Percentiles rank a stretch among this genome's conserved stretches.
phyloP scores from a whole-genome alignment of 2,888 invertebrate genomes.

The Nomada hirtipes region DNA sequence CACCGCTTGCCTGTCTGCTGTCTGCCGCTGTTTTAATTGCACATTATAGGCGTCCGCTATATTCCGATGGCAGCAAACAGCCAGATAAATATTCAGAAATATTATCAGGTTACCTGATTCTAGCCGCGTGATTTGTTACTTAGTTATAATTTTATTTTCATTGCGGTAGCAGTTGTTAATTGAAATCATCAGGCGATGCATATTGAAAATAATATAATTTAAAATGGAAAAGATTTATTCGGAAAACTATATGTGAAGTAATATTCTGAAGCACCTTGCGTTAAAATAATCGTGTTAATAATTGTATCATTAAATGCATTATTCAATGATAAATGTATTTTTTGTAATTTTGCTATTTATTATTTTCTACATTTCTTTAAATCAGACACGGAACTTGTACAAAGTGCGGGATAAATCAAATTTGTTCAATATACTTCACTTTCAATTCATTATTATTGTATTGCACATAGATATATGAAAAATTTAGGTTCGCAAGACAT shows the following conservation, averaged over 20 bases:
- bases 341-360: not conserved
- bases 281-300: too few relatives aligned
- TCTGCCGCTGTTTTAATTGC: constrained; percentile 78
- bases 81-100: constrained; percentile 81
- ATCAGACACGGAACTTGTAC: not conserved
- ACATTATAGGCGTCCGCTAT: constrained; percentile 79
- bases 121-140: not conserved
- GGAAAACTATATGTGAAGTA: too few relatives aligned
- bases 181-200: not conserved
- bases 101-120: constrained; percentile 53
- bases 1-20: constrained; percentile 50
- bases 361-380: not conserved
- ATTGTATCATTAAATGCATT: too few relatives aligned
- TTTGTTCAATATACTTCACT: not conserved
- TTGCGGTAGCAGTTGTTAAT: not conserved
- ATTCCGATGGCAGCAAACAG: constrained; percentile 65
- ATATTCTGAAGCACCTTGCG: too few relatives aligned
- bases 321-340: not conserved
- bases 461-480: not conserved
- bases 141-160: not conserved
- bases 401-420: not conserved
- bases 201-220: not conserved
- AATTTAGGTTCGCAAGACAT: not conserved
- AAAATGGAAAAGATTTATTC: not conserved
- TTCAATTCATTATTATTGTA: not conserved